Base-by-base conservation (phyloP, 2,113 vertebrate genomes). In the Odocoileus hemionus region DNA sequence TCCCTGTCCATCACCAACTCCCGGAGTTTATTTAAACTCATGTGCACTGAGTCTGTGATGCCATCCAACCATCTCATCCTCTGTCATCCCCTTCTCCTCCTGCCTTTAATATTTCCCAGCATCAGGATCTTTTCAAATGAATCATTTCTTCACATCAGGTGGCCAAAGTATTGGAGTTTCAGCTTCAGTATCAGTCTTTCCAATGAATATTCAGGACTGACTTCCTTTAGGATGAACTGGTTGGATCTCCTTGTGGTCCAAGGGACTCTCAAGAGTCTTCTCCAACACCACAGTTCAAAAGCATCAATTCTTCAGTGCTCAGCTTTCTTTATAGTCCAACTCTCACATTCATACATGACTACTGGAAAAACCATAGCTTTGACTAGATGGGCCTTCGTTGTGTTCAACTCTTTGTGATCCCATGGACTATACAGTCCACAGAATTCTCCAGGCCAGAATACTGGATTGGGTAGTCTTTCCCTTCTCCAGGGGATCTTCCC, bases 71-170 rank as follows among this genome's bases (percentile, higher is more conserved):
- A 36, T 12, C 19, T 70, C 19, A 36, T 12, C 64, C 17, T 36
- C 64, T 23, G n/a, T 70, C n/a, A 70, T 70, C 9, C 19, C n/a
- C 4, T 36, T 70, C 4, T 36, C 33, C 17, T 67, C 19, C 19
- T 36, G n/a, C n/a, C 64, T 70, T 70, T 8, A 36, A 70, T 70
- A 9, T 23, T 70, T 36, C 64, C n/a, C n/a, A 36, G 64, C 64
- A 70, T 70, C 64, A 70, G 9, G 19, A 7, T 36, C n/a, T 36
- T 70, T 36, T 36, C 64, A 21, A 70, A 23, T 23, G 33, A 70
- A 19, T 36, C 33, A 70, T 10, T 36, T 70, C n/a, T 36, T 36
- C 0, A 0, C 64, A 70, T 12, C n/a, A 23, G n/a, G 19, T 70
- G n/a, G 64, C 64, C 64, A 36, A 36, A 70, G 19, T 70, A 36